A percentile compares a stretch with the other conserved stretches of the same genome.
Conservation (phyloP, 2,797 vertebrate genomes). For the Hippopotamyrus pictus region DNA sequence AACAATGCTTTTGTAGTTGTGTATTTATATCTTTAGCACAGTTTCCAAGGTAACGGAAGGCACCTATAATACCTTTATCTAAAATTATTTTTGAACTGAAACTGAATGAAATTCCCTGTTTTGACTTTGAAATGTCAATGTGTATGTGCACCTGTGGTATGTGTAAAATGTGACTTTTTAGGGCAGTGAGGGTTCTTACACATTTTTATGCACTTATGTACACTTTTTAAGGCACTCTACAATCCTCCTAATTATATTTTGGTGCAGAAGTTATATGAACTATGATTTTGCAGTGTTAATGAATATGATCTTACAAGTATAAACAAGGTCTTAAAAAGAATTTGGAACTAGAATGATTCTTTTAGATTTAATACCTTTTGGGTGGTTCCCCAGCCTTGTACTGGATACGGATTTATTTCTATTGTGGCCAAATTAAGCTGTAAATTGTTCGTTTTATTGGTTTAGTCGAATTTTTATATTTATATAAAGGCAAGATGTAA, state of each 20-base stretch:
- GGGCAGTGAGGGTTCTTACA: background rate
- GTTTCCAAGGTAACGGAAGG: conserved; percentile 13
- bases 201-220: background rate
- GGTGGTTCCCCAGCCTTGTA: background rate
- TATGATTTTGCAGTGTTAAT: background rate
- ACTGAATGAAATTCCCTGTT: background rate
- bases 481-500: background rate
- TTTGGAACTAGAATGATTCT: background rate
- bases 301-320: background rate
- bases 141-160: background rate
- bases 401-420: background rate
- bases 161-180: background rate
- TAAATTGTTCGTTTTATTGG: background rate
- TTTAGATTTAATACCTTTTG: background rate
- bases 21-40: conserved; percentile 7
- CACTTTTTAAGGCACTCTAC: background rate
- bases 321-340: background rate
- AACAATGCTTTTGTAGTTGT: background rate
- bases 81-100: background rate
- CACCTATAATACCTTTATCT: background rate
- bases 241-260: background rate
- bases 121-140: background rate
- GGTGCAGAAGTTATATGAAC: background rate
- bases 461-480: background rate
- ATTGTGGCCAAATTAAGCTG: background rate